Base-by-base conservation (phyloP, 2,797 vertebrate species). In the Benthosema pterotum region DNA sequence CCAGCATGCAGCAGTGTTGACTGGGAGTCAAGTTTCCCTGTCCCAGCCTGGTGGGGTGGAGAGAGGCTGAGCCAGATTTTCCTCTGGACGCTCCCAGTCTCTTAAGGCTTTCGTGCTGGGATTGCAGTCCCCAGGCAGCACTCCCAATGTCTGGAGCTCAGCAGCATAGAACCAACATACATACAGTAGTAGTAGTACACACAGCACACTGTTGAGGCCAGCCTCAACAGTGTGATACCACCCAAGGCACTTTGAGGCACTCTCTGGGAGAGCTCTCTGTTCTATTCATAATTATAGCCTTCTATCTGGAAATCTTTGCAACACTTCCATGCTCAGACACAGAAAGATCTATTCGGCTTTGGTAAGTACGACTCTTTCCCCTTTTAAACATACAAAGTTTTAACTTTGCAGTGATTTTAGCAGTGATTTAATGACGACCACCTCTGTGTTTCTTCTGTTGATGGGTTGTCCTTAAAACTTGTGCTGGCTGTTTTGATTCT, bases 1-100 rank as follows among this genome's bases (percentile, higher is more conserved):
- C 67, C 67, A 69, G 75, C 1, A n/a, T 71, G 61, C 19, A n/a
- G 71, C 66, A 74, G 79, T 71, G 65, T 67, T 13, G 65, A 66
- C 67, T 43, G 53, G 60, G 83, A 83, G 71, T 88, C 80, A 49
- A 46, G 52, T 88, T 85, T 84, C 82, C 59, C 15, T 54, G 75
- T 67, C 3, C 42, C 25, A 60, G 76, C 63, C 48, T 55, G 60
- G 49, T 73, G 67, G 22, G 60, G 17, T 71, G 75, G 73, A 72
- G 65, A 18, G 71, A 51, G 74, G 62, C 70, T 60, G 69, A 75
- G 72, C 54, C 68, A 73, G 53, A 72, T 60, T 80, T 68, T 70
- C 63, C 57, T 56, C 53, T 5, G 18, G 67, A 69, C 72, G 66
- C 73, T 82, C 83, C 78, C 69, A 51, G 53, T 65, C 43, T 60